These are phyloP conservation scores for Crenuchus spilurus DNA, from an alignment of 2,797 vertebrate genomes.

Conservation along the genomic window DNA sequence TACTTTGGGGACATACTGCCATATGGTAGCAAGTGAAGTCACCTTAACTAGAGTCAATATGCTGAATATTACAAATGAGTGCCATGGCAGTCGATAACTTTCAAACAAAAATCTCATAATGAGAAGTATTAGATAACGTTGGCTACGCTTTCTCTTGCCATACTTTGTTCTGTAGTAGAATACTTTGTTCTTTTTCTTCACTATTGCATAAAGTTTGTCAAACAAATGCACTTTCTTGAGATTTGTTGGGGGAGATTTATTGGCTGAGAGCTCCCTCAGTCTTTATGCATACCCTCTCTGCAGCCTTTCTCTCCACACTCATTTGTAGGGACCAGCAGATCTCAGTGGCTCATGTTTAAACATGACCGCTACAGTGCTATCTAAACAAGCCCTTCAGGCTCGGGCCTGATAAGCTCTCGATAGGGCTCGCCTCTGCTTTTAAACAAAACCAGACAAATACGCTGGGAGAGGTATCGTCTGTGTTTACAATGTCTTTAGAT, in stretches of 20 bases:
- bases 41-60: too few species aligned
- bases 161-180: too few species aligned
- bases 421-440: constrained; percentile 44
- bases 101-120: too few species aligned
- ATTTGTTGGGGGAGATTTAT: constrained; percentile 44
- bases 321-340: constrained; percentile 52
- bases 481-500: constrained; percentile 21
- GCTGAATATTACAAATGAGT: too few species aligned
- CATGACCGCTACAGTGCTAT: constrained; percentile 50
- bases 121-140: too few species aligned
- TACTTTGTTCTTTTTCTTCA: too few species aligned
- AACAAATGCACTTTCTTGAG: neutral
- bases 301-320: constrained; percentile 21
- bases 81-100: too few species aligned
- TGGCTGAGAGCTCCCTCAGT: constrained; percentile 25
- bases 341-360: constrained; percentile 57
- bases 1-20: too few species aligned
- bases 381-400: constrained; percentile 59
- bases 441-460: constrained; percentile 51
- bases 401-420: constrained; percentile 48
- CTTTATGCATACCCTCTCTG: constrained; percentile 21
- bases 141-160: too few species aligned
- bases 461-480: constrained; percentile 24
- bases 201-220: constrained; percentile 23
- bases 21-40: too few species aligned